phyloP scores from a whole-genome alignment of 2,113 vertebrate genomes.

The Perccottus glenii region DNA sequence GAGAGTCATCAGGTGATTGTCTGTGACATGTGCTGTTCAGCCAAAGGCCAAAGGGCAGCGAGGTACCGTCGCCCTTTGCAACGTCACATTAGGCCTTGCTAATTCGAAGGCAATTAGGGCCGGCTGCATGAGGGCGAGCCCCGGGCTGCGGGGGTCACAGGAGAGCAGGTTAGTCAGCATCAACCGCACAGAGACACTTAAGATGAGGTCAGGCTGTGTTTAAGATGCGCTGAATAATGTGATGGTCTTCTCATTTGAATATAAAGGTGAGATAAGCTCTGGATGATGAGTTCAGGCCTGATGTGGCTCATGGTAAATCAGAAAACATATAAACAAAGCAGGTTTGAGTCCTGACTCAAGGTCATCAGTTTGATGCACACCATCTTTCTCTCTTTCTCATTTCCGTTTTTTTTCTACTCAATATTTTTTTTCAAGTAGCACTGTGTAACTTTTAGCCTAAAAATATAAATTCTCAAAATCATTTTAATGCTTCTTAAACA shows the following conservation, averaged over 20 bases:
- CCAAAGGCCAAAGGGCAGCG: conserved; percentile 69
- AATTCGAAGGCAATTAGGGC: conserved; percentile 71
- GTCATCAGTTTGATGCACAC: too few species aligned
- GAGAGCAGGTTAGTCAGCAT: conserved; percentile 48
- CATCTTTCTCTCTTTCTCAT: too few species aligned
- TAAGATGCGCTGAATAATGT: conserved; percentile 22
- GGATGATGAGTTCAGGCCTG: neutral
- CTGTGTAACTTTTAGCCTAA: too few species aligned
- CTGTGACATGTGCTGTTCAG: conserved; percentile 60
- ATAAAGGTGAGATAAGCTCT: conserved; percentile 16
- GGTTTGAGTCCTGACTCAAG: too few species aligned
- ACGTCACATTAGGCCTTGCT: conserved; percentile 63
- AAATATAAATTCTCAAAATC: too few species aligned
- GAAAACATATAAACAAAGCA: too few species aligned
- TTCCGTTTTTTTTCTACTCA: too few species aligned
- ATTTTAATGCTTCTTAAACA: too few species aligned
- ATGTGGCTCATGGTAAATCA: too few species aligned
- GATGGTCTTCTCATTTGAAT: conserved; percentile 17
- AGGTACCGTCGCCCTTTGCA: conserved; percentile 58
- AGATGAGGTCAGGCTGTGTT: conserved; percentile 15
- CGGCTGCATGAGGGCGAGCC: conserved; percentile 52
- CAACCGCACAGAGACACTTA: conserved; percentile 25
- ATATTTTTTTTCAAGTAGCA: too few species aligned
- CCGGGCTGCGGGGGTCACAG: conserved; percentile 43
- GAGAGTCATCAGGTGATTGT: conserved; percentile 64